Evolutionary conservation across 2,888 invertebrate species (phyloP).

Genomic region (Pyrocoelia pectoralis): DNA sequence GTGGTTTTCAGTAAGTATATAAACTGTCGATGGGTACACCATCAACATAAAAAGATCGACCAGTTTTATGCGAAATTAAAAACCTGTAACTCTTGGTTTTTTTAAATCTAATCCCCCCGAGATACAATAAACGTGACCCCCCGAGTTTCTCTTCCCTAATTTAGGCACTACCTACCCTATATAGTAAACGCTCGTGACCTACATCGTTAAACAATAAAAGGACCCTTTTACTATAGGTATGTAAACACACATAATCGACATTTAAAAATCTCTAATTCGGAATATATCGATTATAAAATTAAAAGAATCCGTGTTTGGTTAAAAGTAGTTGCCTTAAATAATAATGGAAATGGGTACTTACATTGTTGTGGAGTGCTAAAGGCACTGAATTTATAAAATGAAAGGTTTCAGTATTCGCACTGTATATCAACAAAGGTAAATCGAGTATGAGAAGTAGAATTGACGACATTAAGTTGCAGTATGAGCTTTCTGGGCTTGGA

Average conservation of each 20-base stretch:
- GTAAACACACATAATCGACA: too few species aligned
- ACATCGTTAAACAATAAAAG: constrained; percentile 13
- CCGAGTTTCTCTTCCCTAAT: constrained; percentile 8
- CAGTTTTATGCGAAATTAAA: too few species aligned
- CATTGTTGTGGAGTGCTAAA: constrained; percentile 7
- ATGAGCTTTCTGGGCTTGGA: constrained; percentile 27
- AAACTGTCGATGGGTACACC: too few species aligned
- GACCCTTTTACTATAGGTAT: neutral
- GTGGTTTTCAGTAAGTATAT: too few species aligned
- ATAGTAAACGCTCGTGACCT: constrained; percentile 21
- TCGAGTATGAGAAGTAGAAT: neutral
- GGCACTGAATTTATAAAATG: constrained; percentile 6
- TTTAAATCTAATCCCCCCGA: neutral
- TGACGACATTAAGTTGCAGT: constrained; percentile 17
- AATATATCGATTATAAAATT: neutral
- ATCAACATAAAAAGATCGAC: too few species aligned
- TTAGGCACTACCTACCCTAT: constrained; percentile 22
- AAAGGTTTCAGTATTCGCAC: neutral
- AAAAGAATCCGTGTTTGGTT: too few species aligned
- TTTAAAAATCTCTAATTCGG: neutral
- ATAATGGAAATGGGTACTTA: neutral
- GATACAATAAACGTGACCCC: neutral
- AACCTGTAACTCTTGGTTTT: too few species aligned
- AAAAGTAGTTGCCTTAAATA: neutral
- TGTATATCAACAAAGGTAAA: constrained; percentile 13